Base-by-base conservation (phyloP, 1,140 invertebrate genomes). In the Drosophila oshimai region DNA sequence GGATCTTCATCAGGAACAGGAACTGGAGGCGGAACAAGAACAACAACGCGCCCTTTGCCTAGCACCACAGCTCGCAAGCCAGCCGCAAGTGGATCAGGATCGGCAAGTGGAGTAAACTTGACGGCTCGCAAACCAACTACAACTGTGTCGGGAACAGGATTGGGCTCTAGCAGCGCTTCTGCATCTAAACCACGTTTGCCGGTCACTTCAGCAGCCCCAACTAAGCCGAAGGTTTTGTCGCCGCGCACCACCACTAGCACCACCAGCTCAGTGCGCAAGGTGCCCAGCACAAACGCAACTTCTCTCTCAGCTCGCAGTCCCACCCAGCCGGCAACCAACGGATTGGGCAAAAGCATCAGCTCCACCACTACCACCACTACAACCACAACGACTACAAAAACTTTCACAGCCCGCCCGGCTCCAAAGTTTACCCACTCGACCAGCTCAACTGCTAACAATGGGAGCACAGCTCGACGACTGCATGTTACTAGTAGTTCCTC, bases 401-500 rank as follows among this genome's bases (percentile, higher is more conserved):
- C 83, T 74, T 90, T 90, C 17, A 90, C 79, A 13, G 88, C 88
- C 12, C 88, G 88, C 34, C 88, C 88, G 26, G 88, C 88, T 17
- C 88, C 88, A 20, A 90, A 90, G 39, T 80, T 74, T 26, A 90
- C 50, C 20, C 80, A 87, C 20, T 62, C 71, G 22, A 42, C 39
- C n/a, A 37, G 28, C 54, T 29, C 31, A n/a, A 15, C 53, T 7
- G 36, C 7, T 22, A 57, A 31, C 57, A 26, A 53, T 49, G 26
- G 37, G 17, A 29, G 39, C 50, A 17, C 70, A 10, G 24, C 70
- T 15, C 75, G 75, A n/a, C 74, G 75, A 10, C 28, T 51, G 34
- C 24, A 34, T 15, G 17, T 24, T 34, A 34, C 37, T 29, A 46
- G 18, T 4, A 51, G 46, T 53, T 41, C 58, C 49, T 39, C 20